A percentile compares a stretch with the other conserved stretches of the same genome.
phyloP scores from a whole-genome alignment of 2,113 vertebrate species.

The Tenebrosternarchus preto region DNA sequence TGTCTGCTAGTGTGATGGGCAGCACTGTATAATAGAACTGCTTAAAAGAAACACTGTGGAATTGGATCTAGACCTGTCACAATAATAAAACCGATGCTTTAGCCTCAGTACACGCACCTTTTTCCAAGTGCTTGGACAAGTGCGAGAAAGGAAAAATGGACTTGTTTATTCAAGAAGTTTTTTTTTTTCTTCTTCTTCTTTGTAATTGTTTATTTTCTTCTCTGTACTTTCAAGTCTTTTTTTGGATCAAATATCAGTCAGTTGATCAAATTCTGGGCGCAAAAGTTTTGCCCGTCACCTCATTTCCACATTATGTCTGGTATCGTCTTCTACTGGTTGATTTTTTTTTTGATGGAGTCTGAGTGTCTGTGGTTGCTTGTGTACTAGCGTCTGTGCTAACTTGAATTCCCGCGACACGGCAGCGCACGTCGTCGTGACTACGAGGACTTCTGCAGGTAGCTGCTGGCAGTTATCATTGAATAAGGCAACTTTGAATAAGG shows the following conservation, averaged over 20 bases:
- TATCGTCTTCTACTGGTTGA: background rate
- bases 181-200: conserved; percentile 44
- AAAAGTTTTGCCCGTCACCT: background rate
- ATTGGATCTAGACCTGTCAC: conserved; percentile 56
- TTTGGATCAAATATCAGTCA: background rate
- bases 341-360: conserved; percentile 9
- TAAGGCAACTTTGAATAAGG: conserved; percentile 39
- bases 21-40: conserved; percentile 66
- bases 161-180: conserved; percentile 42
- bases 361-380: conserved; percentile 38
- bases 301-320: background rate
- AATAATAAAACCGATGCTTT: conserved; percentile 60
- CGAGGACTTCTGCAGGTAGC: conserved; percentile 60
- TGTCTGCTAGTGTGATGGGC: conserved; percentile 68
- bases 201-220: conserved; percentile 47
- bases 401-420: conserved; percentile 12
- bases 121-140: conserved; percentile 70
- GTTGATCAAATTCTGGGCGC: conserved; percentile 2
- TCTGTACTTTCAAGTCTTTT: background rate
- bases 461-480: conserved; percentile 74
- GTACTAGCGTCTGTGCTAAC: conserved; percentile 31
- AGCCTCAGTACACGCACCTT: conserved; percentile 63
- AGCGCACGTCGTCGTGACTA: conserved; percentile 50
- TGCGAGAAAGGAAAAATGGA: conserved; percentile 53
- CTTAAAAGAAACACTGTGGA: conserved; percentile 69